These are phyloP conservation scores for Coptodon rendalli DNA, from an alignment of 2,113 vertebrate species.

Conservation along the genomic window DNA sequence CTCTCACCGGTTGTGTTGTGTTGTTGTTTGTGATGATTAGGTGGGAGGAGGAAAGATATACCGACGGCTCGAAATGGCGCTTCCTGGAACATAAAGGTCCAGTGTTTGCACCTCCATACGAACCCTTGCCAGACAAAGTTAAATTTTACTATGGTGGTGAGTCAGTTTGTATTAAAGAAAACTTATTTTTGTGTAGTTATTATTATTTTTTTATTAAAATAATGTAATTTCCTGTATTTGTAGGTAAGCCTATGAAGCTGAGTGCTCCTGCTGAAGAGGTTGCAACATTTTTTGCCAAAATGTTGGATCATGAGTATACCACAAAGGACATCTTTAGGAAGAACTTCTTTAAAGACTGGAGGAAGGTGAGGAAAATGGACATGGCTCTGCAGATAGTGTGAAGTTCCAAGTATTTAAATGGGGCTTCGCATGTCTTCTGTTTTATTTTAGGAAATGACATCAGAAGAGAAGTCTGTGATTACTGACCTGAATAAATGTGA, in stretches of 20 bases:
- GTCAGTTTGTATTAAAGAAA: constrained; percentile 12
- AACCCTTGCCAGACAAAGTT: constrained; percentile 86
- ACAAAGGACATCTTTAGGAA: constrained; percentile 97
- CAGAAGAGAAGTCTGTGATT: constrained; percentile 87
- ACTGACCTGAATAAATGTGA: constrained; percentile 89
- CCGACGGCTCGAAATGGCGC: constrained; percentile 95
- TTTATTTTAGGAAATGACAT: constrained; percentile 86
- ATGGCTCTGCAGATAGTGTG: background rate
- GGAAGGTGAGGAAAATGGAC: constrained; percentile 77
- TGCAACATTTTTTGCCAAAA: constrained; percentile 95
- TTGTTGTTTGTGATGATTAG: constrained; percentile 64
- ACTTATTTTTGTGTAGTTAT: background rate
- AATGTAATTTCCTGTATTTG: background rate
- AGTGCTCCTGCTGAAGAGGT: constrained; percentile 90
- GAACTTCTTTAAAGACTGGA: constrained; percentile 98
- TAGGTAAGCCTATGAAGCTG: constrained; percentile 90
- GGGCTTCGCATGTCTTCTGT: background rate
- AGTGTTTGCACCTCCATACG: constrained; percentile 91
- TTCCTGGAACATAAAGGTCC: constrained; percentile 96
- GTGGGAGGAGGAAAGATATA: constrained; percentile 95
- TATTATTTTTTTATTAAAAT: background rate
- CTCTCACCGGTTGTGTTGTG: background rate
- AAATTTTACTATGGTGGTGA: constrained; percentile 94
- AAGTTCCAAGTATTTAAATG: background rate
- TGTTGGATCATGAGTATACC: constrained; percentile 98